phyloP scores from a whole-genome alignment of 2,797 vertebrate species.

The Hypotaenidia okinawae region DNA sequence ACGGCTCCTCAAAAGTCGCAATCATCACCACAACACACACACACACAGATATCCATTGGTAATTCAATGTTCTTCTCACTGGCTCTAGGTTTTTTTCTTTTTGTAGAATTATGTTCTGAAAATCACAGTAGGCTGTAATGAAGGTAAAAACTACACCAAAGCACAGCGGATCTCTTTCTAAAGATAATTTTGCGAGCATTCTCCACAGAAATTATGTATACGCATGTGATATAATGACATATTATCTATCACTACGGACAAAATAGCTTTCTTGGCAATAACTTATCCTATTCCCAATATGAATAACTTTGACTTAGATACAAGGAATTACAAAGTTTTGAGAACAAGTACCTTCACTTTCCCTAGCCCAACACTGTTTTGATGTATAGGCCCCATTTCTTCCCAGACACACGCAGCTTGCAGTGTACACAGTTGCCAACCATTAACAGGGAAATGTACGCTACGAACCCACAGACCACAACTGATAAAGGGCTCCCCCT shows the following conservation, averaged over 20 bases:
- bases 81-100: slow-evolving; percentile 1
- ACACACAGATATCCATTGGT: background rate
- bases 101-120: slow-evolving; percentile 9
- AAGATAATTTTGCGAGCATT: slow-evolving; percentile 28
- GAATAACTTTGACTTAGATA: slow-evolving; percentile 61
- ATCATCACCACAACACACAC: background rate
- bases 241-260: slow-evolving; percentile 61
- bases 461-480: background rate
- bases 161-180: background rate
- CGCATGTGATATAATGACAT: slow-evolving; percentile 29
- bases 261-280: slow-evolving; percentile 72
- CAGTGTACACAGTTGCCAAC: background rate
- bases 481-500: background rate
- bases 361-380: background rate
- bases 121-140: background rate
- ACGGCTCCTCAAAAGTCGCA: background rate
- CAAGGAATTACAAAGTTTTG: slow-evolving; percentile 63
- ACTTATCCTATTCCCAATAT: slow-evolving; percentile 63
- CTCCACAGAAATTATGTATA: slow-evolving; percentile 31
- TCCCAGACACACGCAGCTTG: background rate
- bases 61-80: background rate
- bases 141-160: background rate
- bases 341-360: slow-evolving; percentile 16
- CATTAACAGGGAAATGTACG: background rate
- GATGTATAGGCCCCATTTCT: background rate